Evolutionary conservation across 2,113 vertebrate genomes (phyloP).

Genomic region (Callocephalon fimbriatum): DNA sequence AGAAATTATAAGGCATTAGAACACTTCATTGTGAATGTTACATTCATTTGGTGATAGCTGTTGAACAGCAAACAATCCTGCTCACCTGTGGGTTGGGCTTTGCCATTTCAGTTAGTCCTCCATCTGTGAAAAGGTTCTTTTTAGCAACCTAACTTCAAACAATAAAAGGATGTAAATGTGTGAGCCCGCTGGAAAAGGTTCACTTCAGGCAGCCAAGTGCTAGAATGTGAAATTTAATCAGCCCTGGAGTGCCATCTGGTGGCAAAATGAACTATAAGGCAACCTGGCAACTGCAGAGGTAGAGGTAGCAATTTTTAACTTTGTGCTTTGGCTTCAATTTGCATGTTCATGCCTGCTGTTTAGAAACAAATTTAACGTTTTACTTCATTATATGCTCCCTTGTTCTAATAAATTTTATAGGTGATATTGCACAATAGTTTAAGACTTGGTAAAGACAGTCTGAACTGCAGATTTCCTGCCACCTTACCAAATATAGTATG

Average conservation of each 20-base stretch:
- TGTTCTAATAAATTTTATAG: neutral
- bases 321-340: neutral
- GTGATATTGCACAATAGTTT: neutral
- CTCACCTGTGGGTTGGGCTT: fast-evolving
- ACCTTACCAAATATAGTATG: neutral
- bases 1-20: fast-evolving
- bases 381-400: neutral
- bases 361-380: neutral
- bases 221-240: fast-evolving
- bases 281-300: too few relatives aligned
- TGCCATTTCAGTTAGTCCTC: neutral
- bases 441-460: neutral
- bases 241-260: neutral
- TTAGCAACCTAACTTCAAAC: fast-evolving
- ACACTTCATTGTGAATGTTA: fast-evolving
- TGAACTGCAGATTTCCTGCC: neutral
- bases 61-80: neutral
- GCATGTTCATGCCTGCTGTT: fast-evolving
- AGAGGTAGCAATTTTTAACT: neutral
- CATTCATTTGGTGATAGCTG: neutral
- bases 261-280: neutral
- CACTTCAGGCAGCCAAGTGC: fast-evolving
- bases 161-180: fast-evolving
- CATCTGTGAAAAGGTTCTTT: neutral
- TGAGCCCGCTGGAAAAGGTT: neutral